phyloP scores from a whole-genome alignment of 2,888 invertebrate genomes.

The Bombylius major region DNA sequence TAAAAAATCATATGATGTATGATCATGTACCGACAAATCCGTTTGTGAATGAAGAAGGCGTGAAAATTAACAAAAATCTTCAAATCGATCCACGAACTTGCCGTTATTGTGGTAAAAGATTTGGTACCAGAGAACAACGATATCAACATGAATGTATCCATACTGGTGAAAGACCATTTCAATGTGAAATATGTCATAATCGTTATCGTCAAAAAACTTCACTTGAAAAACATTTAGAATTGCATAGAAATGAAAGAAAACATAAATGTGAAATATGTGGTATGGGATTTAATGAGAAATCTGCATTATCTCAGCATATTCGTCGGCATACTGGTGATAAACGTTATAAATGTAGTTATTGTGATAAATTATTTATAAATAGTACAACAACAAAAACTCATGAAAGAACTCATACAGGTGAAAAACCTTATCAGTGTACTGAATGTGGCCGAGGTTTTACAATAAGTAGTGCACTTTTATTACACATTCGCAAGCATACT shows the following conservation, averaged over 20 bases:
- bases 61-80: too few species aligned
- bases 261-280: neutral
- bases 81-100: too few species aligned
- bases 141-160: too few species aligned
- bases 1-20: too few species aligned
- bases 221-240: neutral
- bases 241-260: neutral
- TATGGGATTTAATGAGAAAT: neutral
- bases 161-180: neutral
- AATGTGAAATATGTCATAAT: neutral
- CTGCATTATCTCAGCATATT: neutral
- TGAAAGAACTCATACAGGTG: neutral
- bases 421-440: neutral
- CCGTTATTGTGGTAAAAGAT: too few species aligned
- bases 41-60: too few species aligned
- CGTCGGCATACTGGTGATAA: neutral
- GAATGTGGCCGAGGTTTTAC: neutral
- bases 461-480: neutral
- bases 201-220: neutral
- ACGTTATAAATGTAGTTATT: neutral
- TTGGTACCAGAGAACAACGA: too few species aligned
- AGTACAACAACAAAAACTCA: neutral
- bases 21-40: too few species aligned
- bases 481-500: neutral
- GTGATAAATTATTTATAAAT: neutral